phyloP scores from a whole-genome alignment of 2,888 invertebrate species.

The Metopia argyrocephala region DNA sequence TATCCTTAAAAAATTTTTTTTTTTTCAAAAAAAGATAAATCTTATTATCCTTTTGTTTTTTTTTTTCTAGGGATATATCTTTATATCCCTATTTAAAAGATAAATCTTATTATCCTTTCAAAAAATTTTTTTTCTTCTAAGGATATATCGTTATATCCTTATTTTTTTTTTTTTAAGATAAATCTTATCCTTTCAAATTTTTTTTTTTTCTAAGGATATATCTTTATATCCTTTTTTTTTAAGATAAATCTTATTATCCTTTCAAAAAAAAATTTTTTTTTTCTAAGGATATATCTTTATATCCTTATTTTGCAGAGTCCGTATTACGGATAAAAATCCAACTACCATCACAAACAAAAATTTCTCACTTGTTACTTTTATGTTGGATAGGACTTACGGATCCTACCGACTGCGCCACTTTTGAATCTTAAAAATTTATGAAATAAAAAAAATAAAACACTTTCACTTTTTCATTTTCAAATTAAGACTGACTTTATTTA shows the following conservation, averaged over 20 bases:
- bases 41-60: constrained; percentile 8
- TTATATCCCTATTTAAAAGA: no score
- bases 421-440: no score
- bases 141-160: not conserved
- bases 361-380: no score
- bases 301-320: constrained; percentile 10
- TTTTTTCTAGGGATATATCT: not conserved
- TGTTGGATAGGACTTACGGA: no score
- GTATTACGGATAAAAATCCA: constrained; percentile 21
- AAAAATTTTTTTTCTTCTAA: not conserved
- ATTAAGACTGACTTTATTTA: no score
- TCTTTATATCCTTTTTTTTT: not conserved
- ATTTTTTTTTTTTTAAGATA: not conserved
- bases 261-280: not conserved
- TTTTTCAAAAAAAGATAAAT: constrained; percentile 8
- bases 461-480: no score
- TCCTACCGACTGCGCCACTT: no score
- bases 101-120: not conserved
- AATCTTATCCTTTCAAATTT: no score
- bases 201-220: no score
- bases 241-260: constrained; percentile 4
- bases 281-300: constrained; percentile 3
- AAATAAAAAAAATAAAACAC: no score
- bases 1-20: no score
- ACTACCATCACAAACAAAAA: constrained; percentile 1